A percentile compares a stretch with the other conserved stretches of the same genome.
Conservation (phyloP, 2,888 invertebrate genomes). For the Xanthostigma xanthostigma region DNA sequence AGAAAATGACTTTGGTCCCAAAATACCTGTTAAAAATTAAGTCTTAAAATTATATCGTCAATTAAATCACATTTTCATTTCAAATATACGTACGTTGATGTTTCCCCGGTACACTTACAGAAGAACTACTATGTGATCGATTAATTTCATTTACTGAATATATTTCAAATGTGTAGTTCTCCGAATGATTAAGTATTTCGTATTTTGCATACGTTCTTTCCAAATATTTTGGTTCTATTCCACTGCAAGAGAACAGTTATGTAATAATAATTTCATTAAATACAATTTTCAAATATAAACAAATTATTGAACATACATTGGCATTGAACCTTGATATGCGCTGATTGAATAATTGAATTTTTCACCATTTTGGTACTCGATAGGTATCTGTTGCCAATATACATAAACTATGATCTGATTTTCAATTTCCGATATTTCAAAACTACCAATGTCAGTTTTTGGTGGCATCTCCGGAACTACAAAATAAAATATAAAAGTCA, state of each 20-base stretch:
- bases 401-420: constrained; percentile 46
- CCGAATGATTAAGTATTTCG: constrained; percentile 28
- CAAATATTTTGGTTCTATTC: constrained; percentile 33
- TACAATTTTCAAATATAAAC: neutral
- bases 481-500: constrained; percentile 9
- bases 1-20: constrained; percentile 44
- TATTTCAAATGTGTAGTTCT: constrained; percentile 38
- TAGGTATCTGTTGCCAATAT: constrained; percentile 65
- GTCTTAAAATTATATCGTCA: too few species aligned
- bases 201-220: constrained; percentile 46
- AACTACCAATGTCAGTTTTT: constrained; percentile 54
- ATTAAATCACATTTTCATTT: too few species aligned
- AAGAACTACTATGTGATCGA: constrained; percentile 36
- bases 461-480: constrained; percentile 52
- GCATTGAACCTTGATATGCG: constrained; percentile 5
- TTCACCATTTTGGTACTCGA: constrained; percentile 54
- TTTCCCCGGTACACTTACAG: constrained; percentile 43
- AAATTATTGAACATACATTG: neutral
- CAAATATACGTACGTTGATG: constrained; percentile 29
- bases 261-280: neutral
- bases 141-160: constrained; percentile 47
- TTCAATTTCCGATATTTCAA: constrained; percentile 37
- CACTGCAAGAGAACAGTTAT: constrained; percentile 10
- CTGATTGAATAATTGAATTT: constrained; percentile 48
- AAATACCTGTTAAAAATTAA: constrained; percentile 23